A percentile compares a stretch with the other conserved stretches of the same genome.
phyloP scores from a whole-genome alignment of 2,888 invertebrate species.

The Caenorhabditis sp. region DNA sequence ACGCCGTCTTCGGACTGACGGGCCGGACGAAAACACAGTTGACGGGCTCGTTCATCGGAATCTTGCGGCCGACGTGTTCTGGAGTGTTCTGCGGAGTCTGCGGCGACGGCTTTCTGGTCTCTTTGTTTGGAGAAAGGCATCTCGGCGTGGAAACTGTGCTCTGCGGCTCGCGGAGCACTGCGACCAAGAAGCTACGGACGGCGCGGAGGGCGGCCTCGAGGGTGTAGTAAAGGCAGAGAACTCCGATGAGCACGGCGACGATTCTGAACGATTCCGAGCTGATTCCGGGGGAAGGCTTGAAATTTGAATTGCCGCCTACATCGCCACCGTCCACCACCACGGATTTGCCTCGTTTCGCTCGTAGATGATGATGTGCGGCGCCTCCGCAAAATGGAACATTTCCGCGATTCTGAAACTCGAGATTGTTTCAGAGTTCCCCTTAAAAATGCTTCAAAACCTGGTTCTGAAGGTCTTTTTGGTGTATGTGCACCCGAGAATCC shows the following conservation, averaged over 20 bases:
- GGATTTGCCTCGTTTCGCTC: conserved; percentile 26
- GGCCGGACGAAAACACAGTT: conserved; percentile 55
- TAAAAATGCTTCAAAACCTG: conserved; percentile 4
- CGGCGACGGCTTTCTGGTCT: conserved; percentile 12
- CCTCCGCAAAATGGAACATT: conserved; percentile 49
- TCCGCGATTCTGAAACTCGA: conserved; percentile 25
- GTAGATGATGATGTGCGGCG: conserved; percentile 43
- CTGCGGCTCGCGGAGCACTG: conserved; percentile 36
- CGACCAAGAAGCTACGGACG: conserved; percentile 7
- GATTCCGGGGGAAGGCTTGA: background rate
- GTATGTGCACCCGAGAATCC: conserved; percentile 54
- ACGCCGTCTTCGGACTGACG: background rate
- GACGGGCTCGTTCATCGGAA: conserved; percentile 55
- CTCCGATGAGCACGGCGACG: conserved; percentile 23
- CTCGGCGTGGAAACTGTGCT: conserved; percentile 52
- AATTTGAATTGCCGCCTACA: conserved; percentile 23
- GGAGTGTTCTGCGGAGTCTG: background rate
- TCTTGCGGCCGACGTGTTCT: conserved; percentile 25
- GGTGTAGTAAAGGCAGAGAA: conserved; percentile 39
- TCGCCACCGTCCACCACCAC: conserved; percentile 44
- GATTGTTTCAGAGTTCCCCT: background rate
- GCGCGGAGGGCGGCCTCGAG: conserved; percentile 21
- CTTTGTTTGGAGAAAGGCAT: conserved; percentile 31
- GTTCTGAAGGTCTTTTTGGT: conserved; percentile 40
- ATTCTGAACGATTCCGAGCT: too few species aligned